Conservation (phyloP, 2,888 invertebrate genomes). For the Drepana falcataria region DNA sequence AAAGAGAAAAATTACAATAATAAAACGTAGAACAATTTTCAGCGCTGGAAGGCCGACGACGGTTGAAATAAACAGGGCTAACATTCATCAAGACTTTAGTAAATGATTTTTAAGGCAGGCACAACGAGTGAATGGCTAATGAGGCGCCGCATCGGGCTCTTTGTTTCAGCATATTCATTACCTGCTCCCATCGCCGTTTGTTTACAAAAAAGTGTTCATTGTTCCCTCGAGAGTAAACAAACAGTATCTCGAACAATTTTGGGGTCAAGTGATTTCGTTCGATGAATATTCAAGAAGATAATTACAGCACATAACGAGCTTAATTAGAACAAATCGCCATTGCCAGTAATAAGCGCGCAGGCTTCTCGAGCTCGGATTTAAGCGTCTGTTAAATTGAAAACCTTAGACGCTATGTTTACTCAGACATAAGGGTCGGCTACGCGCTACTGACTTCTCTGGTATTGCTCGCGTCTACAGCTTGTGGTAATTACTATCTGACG, state of each 20-base stretch:
- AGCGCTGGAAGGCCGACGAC: slow-evolving; percentile 20
- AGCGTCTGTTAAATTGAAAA: slow-evolving; percentile 3
- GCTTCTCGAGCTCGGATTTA: slow-evolving; percentile 16
- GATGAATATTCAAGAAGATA: slow-evolving; percentile 47
- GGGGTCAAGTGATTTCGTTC: slow-evolving; percentile 57
- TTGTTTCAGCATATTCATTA: slow-evolving; percentile 74
- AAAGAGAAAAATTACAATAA: slow-evolving; percentile 13
- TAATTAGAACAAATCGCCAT: slow-evolving; percentile 41
- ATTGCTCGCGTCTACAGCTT: too few species aligned
- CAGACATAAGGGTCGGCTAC: too few species aligned
- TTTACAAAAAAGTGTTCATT: slow-evolving; percentile 59
- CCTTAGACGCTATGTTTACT: too few species aligned
- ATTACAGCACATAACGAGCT: slow-evolving; percentile 51
- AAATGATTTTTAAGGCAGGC: slow-evolving; percentile 67
- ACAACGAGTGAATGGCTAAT: slow-evolving; percentile 66
- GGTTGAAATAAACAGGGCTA: slow-evolving; percentile 36
- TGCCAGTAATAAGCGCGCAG: slow-evolving; percentile 18
- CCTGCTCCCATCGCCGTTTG: slow-evolving; percentile 56
- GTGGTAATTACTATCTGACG: too few species aligned
- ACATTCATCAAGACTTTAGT: slow-evolving; percentile 65
- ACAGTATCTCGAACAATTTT: slow-evolving; percentile 65
- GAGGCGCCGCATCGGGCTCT: slow-evolving; percentile 56
- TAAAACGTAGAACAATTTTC: slow-evolving; percentile 28
- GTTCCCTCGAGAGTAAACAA: slow-evolving; percentile 58
- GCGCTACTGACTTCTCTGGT: too few species aligned